These are phyloP conservation scores for Zoanthus sansibaricus DNA, from an alignment of 92 coral and sea anemone genomes.

Conservation along the genomic window DNA sequence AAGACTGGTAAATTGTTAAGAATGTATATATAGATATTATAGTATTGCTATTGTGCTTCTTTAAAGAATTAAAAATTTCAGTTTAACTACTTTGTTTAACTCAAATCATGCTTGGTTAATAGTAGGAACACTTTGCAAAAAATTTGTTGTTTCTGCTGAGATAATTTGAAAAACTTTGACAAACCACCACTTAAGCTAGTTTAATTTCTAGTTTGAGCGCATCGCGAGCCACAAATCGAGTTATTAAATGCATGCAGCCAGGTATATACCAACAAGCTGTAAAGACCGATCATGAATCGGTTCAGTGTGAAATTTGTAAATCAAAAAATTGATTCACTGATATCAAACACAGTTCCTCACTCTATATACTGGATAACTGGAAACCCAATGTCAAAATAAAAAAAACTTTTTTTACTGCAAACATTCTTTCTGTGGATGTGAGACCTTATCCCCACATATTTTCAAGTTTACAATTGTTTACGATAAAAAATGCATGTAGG, in stretches of 20 bases:
- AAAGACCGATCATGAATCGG: too few relatives aligned
- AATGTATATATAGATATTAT: too few relatives aligned
- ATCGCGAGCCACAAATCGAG: neutral
- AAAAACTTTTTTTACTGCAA: too few relatives aligned
- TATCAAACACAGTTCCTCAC: neutral
- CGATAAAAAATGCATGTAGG: too few relatives aligned
- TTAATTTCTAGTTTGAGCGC: neutral
- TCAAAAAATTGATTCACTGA: neutral
- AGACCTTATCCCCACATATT: neutral
- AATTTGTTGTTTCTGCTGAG: neutral
- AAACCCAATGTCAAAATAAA: too few relatives aligned
- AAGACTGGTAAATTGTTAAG: too few relatives aligned
- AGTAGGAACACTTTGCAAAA: neutral
- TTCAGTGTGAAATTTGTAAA: neutral
- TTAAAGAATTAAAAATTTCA: too few relatives aligned
- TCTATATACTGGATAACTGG: neutral
- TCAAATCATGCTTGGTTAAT: neutral
- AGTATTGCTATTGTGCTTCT: too few relatives aligned
- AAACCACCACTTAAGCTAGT: neutral
- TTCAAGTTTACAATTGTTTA: neutral
- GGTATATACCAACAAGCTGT: too few relatives aligned
- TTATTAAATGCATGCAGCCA: neutral
- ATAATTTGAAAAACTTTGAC: neutral
- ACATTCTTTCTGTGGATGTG: too few relatives aligned
- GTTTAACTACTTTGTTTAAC: too few relatives aligned